Evolutionary conservation across 1,140 invertebrate genomes (phyloP).

Genomic region (Watersipora subatra): DNA sequence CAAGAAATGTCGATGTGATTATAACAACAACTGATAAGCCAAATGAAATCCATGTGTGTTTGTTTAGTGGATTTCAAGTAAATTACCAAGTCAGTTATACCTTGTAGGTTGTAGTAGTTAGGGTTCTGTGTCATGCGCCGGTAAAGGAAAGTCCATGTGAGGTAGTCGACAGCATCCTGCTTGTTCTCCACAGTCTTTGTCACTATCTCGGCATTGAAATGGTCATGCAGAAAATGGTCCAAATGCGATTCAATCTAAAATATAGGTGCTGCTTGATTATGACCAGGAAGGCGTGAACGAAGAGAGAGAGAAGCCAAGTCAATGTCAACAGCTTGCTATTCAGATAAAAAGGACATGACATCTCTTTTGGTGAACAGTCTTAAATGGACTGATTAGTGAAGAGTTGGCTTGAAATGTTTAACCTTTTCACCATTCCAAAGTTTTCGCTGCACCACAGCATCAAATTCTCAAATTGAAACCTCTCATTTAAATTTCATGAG

Average conservation of each 20-base stretch:
- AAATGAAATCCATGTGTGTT: not conserved
- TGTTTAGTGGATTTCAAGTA: not conserved
- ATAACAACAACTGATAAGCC: not conserved
- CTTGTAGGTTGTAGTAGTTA: constrained; percentile 95
- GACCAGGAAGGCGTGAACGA: no score
- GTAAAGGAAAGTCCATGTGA: constrained; percentile 99
- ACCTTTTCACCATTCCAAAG: no score
- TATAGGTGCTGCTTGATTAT: no score
- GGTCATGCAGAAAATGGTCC: constrained; percentile 93
- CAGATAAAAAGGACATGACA: no score
- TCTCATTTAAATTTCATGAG: no score
- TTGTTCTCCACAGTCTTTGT: constrained; percentile 99
- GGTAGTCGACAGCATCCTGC: constrained; percentile 96
- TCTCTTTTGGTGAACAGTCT: no score
- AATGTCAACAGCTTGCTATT: no score
- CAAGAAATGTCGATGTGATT: no score
- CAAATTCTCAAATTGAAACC: no score
- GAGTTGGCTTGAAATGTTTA: no score
- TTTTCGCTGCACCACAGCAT: no score
- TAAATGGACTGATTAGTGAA: no score
- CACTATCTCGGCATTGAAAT: constrained; percentile 98
- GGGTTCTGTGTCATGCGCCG: constrained; percentile 93
- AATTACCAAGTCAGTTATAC: constrained; percentile 14
- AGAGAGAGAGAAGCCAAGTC: constrained; percentile 1
- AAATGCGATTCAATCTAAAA: constrained; percentile 63